Base-by-base conservation (phyloP, 2,888 invertebrate genomes). In the Apamea monoglypha region DNA sequence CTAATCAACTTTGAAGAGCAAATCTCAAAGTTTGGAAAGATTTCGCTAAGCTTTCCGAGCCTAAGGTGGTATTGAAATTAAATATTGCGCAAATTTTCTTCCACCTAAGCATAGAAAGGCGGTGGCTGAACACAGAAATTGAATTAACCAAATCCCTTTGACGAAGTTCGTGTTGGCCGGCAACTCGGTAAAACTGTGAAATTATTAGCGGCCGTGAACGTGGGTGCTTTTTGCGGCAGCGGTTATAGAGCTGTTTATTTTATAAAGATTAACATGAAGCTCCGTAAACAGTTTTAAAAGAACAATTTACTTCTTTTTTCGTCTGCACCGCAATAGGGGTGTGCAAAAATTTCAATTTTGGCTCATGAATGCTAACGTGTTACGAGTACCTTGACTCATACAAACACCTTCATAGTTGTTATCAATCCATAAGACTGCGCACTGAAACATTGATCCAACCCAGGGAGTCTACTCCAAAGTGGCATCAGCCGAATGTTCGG, bases 131-230 rank as follows among this genome's bases (percentile, higher is more conserved):
- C 94, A 94, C 92, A 91, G 92, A 94, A 94, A 95, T 94, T 94
- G 93, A 95, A 95, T 95, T 95, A 95, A 92, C 93, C 91, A 92
- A 94, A 93, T 94, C 94, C 93, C 93, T 94, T 94, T 94, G 94
- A 94, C 92, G 92, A 94, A 95, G 92, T 95, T 95, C 89, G 90
- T 94, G 94, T 95, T 95, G 94, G 93, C 90, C 85, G 87, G 92
- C 92, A 93, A 92, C 93, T 93, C 84, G 90, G 92, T 91, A 94
- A 91, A 92, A 92, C 92, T 92, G 92, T 84, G 91, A 92, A 94
- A 93, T 95, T 94, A 94, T 94, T 94, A 94, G 90, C 80, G 90
- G 90, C 91, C 90, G 90, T 90, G 82, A 89, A 89, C 90, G 90
- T 87, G 87, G 87, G 78, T 87, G 89, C 90, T 90, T 91, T 91